Conservation (phyloP, 2,113 vertebrate genomes). For the Charina bottae region DNA sequence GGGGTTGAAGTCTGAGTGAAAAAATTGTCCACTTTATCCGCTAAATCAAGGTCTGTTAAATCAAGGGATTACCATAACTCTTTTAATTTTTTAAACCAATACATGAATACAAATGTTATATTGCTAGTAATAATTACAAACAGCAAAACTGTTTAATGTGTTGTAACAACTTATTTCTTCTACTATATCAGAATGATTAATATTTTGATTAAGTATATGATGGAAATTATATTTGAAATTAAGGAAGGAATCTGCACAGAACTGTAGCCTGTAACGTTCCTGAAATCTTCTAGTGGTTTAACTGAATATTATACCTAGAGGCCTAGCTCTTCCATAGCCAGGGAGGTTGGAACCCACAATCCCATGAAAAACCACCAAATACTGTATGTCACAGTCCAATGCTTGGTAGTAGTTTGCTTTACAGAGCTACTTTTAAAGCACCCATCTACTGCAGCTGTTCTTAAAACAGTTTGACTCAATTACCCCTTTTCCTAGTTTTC, state of each 20-base stretch:
- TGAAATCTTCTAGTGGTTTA: neutral
- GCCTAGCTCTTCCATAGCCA: neutral
- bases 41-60: too few species aligned
- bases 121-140: neutral
- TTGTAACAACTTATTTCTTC: neutral
- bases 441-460: neutral
- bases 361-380: neutral
- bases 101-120: neutral
- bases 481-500: neutral
- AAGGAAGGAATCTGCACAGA: neutral
- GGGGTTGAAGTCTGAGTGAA: too few species aligned
- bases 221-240: too few species aligned
- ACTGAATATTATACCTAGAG: neutral
- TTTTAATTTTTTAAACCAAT: neutral
- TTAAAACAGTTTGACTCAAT: neutral
- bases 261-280: neutral
- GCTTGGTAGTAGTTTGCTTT: neutral
- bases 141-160: neutral
- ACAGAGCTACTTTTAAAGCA: neutral
- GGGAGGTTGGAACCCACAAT: neutral
- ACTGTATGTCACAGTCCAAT: neutral
- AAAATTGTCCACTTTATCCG: too few species aligned
- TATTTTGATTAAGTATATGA: neutral
- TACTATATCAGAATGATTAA: neutral
- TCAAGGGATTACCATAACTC: neutral